Percentiles rank a stretch among this genome's conserved stretches.
phyloP scores from a whole-genome alignment of 2,113 vertebrate genomes.

The Eulemur macaco region DNA sequence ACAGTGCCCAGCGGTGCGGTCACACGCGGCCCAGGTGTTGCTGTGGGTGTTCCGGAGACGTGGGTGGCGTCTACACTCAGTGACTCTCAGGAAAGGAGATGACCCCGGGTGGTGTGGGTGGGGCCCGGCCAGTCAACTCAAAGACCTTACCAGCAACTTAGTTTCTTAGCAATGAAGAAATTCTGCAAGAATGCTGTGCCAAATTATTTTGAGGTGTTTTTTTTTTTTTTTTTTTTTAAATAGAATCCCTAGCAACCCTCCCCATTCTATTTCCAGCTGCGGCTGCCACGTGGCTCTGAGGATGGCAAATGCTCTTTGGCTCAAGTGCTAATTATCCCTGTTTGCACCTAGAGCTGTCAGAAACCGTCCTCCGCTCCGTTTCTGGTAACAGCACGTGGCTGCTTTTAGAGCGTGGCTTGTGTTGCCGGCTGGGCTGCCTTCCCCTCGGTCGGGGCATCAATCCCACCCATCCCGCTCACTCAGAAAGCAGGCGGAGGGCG shows the following conservation, averaged over 20 bases:
- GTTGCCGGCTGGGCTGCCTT: fast-evolving
- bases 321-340: fast-evolving
- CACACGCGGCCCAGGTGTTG: fast-evolving
- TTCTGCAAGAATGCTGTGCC: background rate
- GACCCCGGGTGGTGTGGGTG: fast-evolving
- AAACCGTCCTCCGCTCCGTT: fast-evolving
- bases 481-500: fast-evolving
- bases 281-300: fast-evolving
- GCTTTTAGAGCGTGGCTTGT: fast-evolving
- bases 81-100: background rate
- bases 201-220: too few relatives aligned
- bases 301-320: background rate
- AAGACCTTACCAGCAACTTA: background rate
- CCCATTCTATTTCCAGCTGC: background rate
- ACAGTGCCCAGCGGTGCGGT: fast-evolving
- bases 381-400: fast-evolving
- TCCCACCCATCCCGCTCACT: background rate
- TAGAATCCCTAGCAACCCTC: background rate
- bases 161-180: background rate
- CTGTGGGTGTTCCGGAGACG: background rate
- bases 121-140: too few relatives aligned
- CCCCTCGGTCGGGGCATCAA: background rate
- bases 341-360: fast-evolving
- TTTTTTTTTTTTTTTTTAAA: background rate
- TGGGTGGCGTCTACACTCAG: fast-evolving